A percentile compares a stretch with the other conserved stretches of the same genome.
phyloP scores from a whole-genome alignment of 2,797 vertebrate genomes.

The Adrianichthys oophorus region DNA sequence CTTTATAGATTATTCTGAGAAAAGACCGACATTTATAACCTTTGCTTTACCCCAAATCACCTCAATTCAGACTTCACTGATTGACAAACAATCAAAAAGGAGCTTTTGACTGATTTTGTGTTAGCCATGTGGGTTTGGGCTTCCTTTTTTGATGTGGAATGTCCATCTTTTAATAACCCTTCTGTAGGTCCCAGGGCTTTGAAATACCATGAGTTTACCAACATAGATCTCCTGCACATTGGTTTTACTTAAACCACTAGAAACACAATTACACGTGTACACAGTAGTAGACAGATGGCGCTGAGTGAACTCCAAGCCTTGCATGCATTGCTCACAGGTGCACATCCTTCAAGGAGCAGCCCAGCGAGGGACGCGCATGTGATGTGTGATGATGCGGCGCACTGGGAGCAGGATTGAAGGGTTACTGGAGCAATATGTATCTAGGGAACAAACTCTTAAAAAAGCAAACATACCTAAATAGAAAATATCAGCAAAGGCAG shows the following conservation, averaged over 20 bases:
- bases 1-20: no score
- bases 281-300: slow-evolving; percentile 34
- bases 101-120: no score
- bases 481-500: slow-evolving; percentile 6
- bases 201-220: slow-evolving; percentile 4
- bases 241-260: slow-evolving; percentile 4
- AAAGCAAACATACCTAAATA: slow-evolving; percentile 16
- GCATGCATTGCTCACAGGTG: slow-evolving; percentile 20
- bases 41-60: no score
- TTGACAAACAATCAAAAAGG: no score
- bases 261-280: not conserved
- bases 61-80: no score
- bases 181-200: not conserved
- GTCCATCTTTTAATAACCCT: not conserved
- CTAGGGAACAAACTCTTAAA: slow-evolving; percentile 11
- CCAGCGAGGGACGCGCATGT: slow-evolving; percentile 19
- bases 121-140: no score
- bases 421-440: slow-evolving; percentile 43
- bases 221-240: slow-evolving; percentile 7
- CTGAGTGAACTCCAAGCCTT: slow-evolving; percentile 18
- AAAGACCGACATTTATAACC: no score
- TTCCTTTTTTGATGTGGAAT: no score
- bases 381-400: slow-evolving; percentile 33
- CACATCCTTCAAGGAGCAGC: slow-evolving; percentile 1
- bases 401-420: slow-evolving; percentile 37